Conservation (phyloP, 2,113 vertebrate genomes). For the Petroica traversi region DNA sequence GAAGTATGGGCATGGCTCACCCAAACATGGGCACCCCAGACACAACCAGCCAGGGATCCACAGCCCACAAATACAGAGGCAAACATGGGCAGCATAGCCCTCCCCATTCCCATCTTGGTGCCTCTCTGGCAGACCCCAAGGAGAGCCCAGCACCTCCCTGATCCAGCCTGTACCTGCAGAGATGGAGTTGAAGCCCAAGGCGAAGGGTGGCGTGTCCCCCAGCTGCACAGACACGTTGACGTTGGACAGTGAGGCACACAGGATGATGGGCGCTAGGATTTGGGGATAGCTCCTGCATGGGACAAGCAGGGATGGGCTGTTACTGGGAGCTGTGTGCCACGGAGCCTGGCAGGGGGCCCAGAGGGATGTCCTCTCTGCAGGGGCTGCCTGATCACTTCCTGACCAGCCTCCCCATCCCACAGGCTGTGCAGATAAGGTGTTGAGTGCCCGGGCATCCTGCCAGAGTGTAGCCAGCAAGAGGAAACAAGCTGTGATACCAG, state of each 20-base stretch:
- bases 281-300: conserved; percentile 80
- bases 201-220: conserved; percentile 91
- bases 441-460: not conserved
- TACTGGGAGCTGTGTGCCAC: not conserved
- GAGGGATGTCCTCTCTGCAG: not conserved
- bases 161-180: conserved; percentile 77
- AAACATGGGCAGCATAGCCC: rapidly evolving
- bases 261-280: conserved; percentile 86
- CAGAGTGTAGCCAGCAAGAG: not conserved
- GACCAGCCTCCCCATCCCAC: not conserved
- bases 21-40: not conserved
- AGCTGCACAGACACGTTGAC: conserved; percentile 92
- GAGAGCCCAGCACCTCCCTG: not conserved
- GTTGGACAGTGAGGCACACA: conserved; percentile 87
- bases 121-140: not conserved
- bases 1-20: not conserved
- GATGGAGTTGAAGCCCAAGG: conserved; percentile 89
- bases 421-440: not conserved
- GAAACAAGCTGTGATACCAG: not conserved
- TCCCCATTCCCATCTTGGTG: not conserved
- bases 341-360: not conserved
- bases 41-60: not conserved
- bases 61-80: rapidly evolving
- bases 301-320: not conserved
- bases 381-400: rapidly evolving